Base-by-base conservation (phyloP, 2,888 invertebrate species). In the Byasa hedistus region DNA sequence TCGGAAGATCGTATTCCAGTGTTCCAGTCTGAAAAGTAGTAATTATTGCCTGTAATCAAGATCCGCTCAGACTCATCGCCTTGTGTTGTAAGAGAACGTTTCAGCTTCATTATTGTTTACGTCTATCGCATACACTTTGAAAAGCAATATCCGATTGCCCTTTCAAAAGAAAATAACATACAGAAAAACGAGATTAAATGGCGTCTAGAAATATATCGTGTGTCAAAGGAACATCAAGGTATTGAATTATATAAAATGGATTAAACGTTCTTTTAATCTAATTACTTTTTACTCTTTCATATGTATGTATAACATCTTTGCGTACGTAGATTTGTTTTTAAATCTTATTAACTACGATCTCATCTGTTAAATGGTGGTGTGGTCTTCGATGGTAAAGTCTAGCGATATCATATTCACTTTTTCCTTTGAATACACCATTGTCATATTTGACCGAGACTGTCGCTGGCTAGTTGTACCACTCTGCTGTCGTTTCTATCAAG, bases 121-220 rank as follows among this genome's bases (percentile, higher is more conserved):
- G 39, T 56, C 27, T 39, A 24, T 15, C 24, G 48, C 27, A 39
- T 23, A 51, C 52, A 21, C 39, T 8, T 52, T 57, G 51, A 57
- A 61, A 61, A 52, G 24, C 61, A 57, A 66, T 61, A 66, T 66
- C 61, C 60, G 48, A 65, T 65, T 23, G 57, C 36, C 52, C n/a
- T 36, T 66, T 57, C 52, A 61, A 39, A 24, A 61, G 61, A 56
- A 61, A 64, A 64, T 60, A 65, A 59, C 54, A 64, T 48, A 65
- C 65, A 60, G 22, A 60, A 60, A 44, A 66, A 66, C 58, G 57
- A 52, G 65, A 57, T 44, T n/a, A 57, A 54, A 22, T 57, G 65
- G 39, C 27, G 57, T 57, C 57, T 61, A 57, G 52, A 21, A 32
- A 39, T 27, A 57, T 36, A 51, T 57, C 54, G 52, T 66, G 52